Evolutionary conservation across 2,888 invertebrate species (phyloP), one percentile per base, ranked within the genome.

Genomic region (Drosophila neutralis): DNA sequence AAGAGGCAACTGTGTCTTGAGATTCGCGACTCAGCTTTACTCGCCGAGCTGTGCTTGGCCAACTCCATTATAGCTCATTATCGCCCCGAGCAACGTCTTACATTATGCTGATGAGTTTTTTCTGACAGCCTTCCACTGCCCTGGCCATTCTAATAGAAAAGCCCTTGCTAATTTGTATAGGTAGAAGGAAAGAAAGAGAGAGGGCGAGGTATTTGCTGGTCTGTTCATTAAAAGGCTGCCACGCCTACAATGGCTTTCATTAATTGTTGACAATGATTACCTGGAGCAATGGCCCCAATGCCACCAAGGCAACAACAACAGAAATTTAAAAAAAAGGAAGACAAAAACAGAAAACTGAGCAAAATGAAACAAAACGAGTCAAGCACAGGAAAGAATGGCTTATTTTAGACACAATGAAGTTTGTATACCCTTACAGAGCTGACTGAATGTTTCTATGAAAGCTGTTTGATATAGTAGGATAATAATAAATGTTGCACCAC

Each of bases 41-140:
- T n/a, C 29, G 11, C 29, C n/a, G 21, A 64, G 62, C 45, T 56
- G 63, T 29, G 42, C 66, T 69, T 62, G 66, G 63, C 83, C 86
- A 85, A 87, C 91, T 88, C 91, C 91, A 91, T 92, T 92, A 92
- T 92, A 91, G 89, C 92, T 92, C 92, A 92, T 92, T 92, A 92
- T 92, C 92, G 92, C 93, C 91, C 88, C 90, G 82, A 92, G 92
- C 92, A 90, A 90, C 91, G 83, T 91, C 92, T 86, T 92, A 92
- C 92, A 92, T 92, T 92, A 92, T 92, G 90, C 87, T 91, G 91
- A 92, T 91, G 92, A 90, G 89, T 78, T 89, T 89, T 88, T 75
- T 62, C 33, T 56, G 11, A 15, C 29, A 33, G 33, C 6, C 36
- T 24, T 1, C 29, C 29, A 5, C 29, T 31, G 15, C 13, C 49